phyloP scores from a whole-genome alignment of 2,888 invertebrate genomes.

The Leptopilina drosophilae region DNA sequence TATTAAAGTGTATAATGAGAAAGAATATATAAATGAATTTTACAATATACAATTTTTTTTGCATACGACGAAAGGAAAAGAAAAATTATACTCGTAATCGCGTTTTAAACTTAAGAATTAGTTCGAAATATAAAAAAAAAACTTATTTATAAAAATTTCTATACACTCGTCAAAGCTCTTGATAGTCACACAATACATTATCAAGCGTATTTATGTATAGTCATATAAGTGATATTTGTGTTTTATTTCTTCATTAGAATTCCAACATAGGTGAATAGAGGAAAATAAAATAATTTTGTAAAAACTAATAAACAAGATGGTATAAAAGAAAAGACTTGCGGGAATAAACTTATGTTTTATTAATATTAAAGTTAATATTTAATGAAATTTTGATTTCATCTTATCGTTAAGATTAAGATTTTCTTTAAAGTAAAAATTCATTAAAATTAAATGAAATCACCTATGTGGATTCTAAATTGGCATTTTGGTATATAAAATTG shows the following conservation, averaged over 20 bases:
- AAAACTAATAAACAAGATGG: background rate
- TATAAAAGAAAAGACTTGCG: background rate
- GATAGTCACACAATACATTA: slow-evolving; percentile 15
- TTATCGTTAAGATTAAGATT: background rate
- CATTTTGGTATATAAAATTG: slow-evolving; percentile 68
- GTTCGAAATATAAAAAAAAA: slow-evolving; percentile 32
- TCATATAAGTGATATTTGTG: background rate
- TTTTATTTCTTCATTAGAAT: background rate
- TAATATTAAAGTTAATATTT: background rate
- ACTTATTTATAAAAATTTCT: slow-evolving; percentile 30
- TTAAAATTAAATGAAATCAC: slow-evolving; percentile 39
- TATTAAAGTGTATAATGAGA: background rate
- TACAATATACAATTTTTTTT: background rate
- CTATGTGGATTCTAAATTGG: slow-evolving; percentile 42
- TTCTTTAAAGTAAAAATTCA: slow-evolving; percentile 17
- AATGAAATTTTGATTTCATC: slow-evolving; percentile 23
- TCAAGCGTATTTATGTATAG: slow-evolving; percentile 8
- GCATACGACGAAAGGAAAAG: background rate
- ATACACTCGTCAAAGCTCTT: slow-evolving; percentile 27
- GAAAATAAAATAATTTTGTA: background rate
- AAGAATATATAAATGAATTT: background rate
- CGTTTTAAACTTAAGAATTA: slow-evolving; percentile 24
- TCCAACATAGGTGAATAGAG: background rate
- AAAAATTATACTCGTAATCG: slow-evolving; percentile 1
- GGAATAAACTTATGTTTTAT: background rate